Percentiles rank a stretch among this genome's conserved stretches.
These are phyloP conservation scores for Slavum lentiscoides DNA, from an alignment of 2,888 invertebrate genomes.

Conservation along the genomic window DNA sequence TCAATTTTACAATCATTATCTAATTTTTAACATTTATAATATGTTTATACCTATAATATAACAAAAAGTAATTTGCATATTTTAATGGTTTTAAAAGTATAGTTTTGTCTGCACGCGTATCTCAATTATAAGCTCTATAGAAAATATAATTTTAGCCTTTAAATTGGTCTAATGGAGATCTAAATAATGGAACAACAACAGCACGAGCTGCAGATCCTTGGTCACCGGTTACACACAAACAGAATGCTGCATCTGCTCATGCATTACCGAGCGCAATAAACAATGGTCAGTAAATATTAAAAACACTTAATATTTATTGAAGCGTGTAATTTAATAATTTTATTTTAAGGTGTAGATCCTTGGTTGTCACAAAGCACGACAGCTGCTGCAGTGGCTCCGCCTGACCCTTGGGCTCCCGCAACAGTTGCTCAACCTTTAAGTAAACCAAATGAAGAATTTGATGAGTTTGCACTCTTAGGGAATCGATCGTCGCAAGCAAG, in stretches of 20 bases:
- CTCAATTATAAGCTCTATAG: background rate
- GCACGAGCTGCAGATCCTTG: constrained; percentile 58
- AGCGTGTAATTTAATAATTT: background rate
- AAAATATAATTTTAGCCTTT: constrained; percentile 31
- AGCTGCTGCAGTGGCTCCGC: constrained; percentile 59
- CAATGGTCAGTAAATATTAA: constrained; percentile 22
- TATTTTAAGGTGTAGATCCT: constrained; percentile 31
- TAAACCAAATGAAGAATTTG: constrained; percentile 53
- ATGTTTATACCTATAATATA: too few relatives aligned
- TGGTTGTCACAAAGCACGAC: constrained; percentile 58
- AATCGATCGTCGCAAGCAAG: constrained; percentile 46
- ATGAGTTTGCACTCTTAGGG: constrained; percentile 45
- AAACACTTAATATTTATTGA: background rate
- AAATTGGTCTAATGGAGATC: constrained; percentile 52
- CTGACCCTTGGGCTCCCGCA: constrained; percentile 55
- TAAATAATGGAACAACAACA: constrained; percentile 26
- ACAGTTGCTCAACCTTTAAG: constrained; percentile 44
- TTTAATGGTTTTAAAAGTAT: too few relatives aligned
- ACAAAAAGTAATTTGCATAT: too few relatives aligned
- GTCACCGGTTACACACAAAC: constrained; percentile 56
- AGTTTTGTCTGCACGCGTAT: too few relatives aligned
- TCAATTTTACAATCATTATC: too few relatives aligned
- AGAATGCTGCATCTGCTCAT: constrained; percentile 5
- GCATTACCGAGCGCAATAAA: constrained; percentile 24
- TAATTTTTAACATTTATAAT: too few relatives aligned